Base-by-base conservation (phyloP, 2,888 invertebrate genomes). In the Cerceris ruficornis region DNA sequence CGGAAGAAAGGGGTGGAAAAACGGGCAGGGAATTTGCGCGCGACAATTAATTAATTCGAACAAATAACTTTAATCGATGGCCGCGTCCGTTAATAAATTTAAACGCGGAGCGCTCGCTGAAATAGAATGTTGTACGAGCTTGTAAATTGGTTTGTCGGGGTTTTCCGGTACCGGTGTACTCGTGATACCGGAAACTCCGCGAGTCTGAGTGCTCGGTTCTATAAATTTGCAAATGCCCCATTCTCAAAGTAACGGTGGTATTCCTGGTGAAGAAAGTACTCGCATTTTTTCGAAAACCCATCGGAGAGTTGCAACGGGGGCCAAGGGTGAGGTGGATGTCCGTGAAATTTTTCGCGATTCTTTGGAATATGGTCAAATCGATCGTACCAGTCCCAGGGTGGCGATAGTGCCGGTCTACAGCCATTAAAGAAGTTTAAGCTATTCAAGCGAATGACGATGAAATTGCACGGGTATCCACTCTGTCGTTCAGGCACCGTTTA, bases 401-500 rank as follows among this genome's bases (percentile, higher is more conserved):
- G 70, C 77, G 76, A 81, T 80, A 79, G 80, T 62, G 66, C 70
- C 72, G 78, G 68, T 75, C 77, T 73, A 73, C 80, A 62, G 72
- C 81, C 78, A 84, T 82, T 86, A 80, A 85, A 85, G 85, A 88
- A 88, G 88, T 88, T 88, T 80, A 76, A 87, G 85, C 86, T 75
- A 87, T 88, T 88, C 84, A 75, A 86, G 85, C 79, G 87, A 88
- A 88, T 87, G 86, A 82, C 86, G 84, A 88, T 86, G 87, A 86
- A 88, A 88, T 86, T 84, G 82, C 81, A 81, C 80, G 81, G 81
- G 82, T 86, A 86, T 87, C 87, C 86, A 86, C 86, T 87, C 86
- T 86, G 86, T 88, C 87, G 87, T 87, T 84, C 86, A 82, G 87
- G 86, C 86, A 85, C 83, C 87, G 85, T 86, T 90, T 89, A 88